phyloP scores from a whole-genome alignment of 2,797 vertebrate genomes.

The Coendou prehensilis region DNA sequence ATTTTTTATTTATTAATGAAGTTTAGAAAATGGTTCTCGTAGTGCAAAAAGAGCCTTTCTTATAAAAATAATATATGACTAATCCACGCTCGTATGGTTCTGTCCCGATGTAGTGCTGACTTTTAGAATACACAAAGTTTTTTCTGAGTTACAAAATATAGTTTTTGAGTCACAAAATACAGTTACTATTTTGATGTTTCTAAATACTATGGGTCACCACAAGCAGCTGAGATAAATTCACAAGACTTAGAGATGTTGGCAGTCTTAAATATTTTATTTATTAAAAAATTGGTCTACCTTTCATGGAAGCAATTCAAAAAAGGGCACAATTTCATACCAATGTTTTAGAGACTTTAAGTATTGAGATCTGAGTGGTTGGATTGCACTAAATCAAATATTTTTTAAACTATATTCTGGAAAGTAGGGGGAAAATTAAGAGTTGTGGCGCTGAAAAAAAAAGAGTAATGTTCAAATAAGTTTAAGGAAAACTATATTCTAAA shows the following conservation, averaged over 20 bases:
- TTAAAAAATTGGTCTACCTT: background rate
- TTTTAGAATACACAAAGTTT: background rate
- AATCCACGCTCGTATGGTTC: background rate
- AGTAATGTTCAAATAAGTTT: background rate
- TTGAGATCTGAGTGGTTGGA: accelerated
- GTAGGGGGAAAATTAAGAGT: background rate
- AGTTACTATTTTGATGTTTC: background rate
- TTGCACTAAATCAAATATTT: slow-evolving; percentile 20
- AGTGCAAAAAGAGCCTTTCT: slow-evolving; percentile 59
- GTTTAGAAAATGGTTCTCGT: slow-evolving; percentile 73
- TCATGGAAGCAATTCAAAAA: slow-evolving; percentile 22
- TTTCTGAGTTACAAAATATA: background rate
- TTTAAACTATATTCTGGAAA: background rate
- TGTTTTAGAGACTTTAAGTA: background rate
- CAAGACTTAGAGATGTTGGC: background rate
- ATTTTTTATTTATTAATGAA: slow-evolving; percentile 86
- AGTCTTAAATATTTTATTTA: slow-evolving; percentile 14
- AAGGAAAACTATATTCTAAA: background rate
- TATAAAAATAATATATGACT: slow-evolving; percentile 77
- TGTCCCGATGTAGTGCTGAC: slow-evolving; percentile 15
- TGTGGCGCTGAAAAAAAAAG: background rate
- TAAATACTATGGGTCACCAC: background rate
- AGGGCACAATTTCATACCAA: background rate
- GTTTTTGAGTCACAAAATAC: background rate
- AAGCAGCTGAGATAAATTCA: background rate